Evolutionary conservation across 2,113 vertebrate genomes (phyloP), one percentile per base, ranked within the genome.

Genomic region (Leucopsar rothschildi): DNA sequence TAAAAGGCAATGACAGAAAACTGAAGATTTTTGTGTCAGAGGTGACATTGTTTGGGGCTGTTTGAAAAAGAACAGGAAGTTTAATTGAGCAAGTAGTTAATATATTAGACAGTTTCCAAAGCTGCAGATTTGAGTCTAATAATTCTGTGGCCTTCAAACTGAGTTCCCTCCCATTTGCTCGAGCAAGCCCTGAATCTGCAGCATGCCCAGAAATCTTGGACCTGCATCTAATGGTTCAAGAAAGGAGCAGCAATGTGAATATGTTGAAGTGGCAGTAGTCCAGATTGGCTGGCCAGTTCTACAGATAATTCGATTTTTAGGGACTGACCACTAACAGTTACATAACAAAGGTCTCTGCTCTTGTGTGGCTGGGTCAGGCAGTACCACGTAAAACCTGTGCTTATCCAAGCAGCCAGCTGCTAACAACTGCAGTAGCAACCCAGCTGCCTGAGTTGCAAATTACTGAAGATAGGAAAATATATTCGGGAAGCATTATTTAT

Each of bases 301-400:
- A 29, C 5, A 5, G 8, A 3, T n/a, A 23, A 25, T 81, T 39
- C 37, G 27, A 6, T 55, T 87, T 86, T 52, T 87, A 66, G 60
- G 60, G 40, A 9, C 53, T 90, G 42, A 52, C 37, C 25, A 37
- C 68, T 31, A 24, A 9, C 40, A 47, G 15, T 47, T 63, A 10
- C 5, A 9, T 9, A 21, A n/a, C 15, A n/a, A 1, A 2, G 23
- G 9, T 28, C 19, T 71, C 42, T 70, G 0, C 53, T 49, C 15
- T 29, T 35, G 14, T 57, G 57, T 45, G 60, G 23, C 7, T 64
- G 82, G 28, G 8, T 79, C 35, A 31, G 60, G 52, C 55, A 64
- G 39, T 12, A 25, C 12, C 31, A 61, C 39, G 10, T 0, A 19
- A 66, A 63, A n/a, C 27, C 33, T 73, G 18, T 21, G 50, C 35